phyloP scores from a whole-genome alignment of 1,140 invertebrate species.

The Eupristina koningsbergeri region DNA sequence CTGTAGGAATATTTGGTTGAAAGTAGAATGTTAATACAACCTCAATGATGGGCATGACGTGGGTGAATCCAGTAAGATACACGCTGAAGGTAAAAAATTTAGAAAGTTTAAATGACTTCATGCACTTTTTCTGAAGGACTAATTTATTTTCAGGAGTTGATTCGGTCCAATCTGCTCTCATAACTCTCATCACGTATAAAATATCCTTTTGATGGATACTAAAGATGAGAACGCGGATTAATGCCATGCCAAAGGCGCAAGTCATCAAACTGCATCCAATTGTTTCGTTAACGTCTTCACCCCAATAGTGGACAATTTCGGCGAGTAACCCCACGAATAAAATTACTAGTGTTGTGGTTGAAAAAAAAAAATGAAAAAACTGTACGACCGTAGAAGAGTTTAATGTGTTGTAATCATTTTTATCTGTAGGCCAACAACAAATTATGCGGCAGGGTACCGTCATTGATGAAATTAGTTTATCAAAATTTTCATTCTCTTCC shows the following conservation, averaged over 20 bases:
- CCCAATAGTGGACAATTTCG: slow-evolving; percentile 34
- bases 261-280: slow-evolving; percentile 57
- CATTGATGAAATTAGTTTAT: slow-evolving; percentile 56
- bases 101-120: slow-evolving; percentile 53
- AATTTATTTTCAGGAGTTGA: slow-evolving; percentile 49
- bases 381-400: slow-evolving; percentile 9
- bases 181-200: slow-evolving; percentile 56
- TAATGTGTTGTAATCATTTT: neutral
- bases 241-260: slow-evolving; percentile 51
- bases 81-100: slow-evolving; percentile 60
- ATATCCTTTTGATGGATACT: slow-evolving; percentile 54
- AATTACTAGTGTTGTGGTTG: slow-evolving; percentile 36
- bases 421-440: slow-evolving; percentile 56
- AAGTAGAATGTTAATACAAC: slow-evolving; percentile 53
- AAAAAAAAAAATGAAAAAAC: neutral
- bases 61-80: slow-evolving; percentile 26
- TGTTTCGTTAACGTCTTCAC: slow-evolving; percentile 57
- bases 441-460: slow-evolving; percentile 42
- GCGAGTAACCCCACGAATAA: slow-evolving; percentile 26
- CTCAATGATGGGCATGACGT: slow-evolving; percentile 57
- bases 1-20: neutral
- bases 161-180: slow-evolving; percentile 58
- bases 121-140: slow-evolving; percentile 56
- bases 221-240: slow-evolving; percentile 54
- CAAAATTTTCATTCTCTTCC: slow-evolving; percentile 49